phyloP scores from a whole-genome alignment of 2,797 vertebrate genomes.

The Spatula clypeata region DNA sequence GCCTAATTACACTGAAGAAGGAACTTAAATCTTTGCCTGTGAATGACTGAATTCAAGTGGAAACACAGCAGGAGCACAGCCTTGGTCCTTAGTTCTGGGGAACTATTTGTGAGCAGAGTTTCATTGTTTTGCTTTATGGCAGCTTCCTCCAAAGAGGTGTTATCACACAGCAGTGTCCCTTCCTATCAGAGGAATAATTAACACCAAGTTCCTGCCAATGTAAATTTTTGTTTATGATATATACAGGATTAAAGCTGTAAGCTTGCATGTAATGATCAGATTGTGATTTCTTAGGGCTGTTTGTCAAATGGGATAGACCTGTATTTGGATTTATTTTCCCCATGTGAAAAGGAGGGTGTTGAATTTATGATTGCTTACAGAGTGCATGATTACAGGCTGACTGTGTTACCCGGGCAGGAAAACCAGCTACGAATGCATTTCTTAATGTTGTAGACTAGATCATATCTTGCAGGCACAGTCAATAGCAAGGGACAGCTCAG shows the following conservation, averaged over 20 bases:
- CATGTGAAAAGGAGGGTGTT: background rate
- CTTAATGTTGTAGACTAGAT: background rate
- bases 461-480: fast-evolving
- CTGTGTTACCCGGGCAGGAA: background rate
- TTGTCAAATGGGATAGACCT: background rate
- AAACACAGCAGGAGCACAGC: background rate
- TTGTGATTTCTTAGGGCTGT: background rate
- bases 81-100: background rate
- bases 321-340: background rate
- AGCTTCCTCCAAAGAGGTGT: background rate
- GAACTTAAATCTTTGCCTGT: constrained; percentile 25
- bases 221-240: background rate
- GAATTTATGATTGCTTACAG: background rate
- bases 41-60: background rate
- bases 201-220: background rate
- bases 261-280: background rate
- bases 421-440: background rate
- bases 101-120: background rate
- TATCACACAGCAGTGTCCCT: background rate
- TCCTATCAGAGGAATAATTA: background rate
- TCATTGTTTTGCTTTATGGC: background rate
- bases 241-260: background rate
- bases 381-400: background rate
- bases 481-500: background rate
- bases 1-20: constrained; percentile 6